phyloP scores from a whole-genome alignment of 2,888 invertebrate species.

The Troides oblongomaculatus region DNA sequence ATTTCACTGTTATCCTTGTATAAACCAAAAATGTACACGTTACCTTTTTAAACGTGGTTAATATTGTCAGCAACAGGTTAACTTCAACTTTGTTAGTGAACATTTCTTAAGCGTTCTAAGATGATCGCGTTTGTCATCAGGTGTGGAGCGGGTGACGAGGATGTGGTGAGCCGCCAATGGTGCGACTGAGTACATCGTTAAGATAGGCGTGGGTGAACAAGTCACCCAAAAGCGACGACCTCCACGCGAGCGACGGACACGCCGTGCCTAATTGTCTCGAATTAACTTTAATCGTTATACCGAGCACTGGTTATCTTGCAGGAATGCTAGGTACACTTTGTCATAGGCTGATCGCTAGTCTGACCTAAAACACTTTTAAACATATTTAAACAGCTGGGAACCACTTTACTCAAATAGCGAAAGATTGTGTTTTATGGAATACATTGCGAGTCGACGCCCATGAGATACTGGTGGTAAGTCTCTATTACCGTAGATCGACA shows the following conservation, averaged over 20 bases:
- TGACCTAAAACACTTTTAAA: not conserved
- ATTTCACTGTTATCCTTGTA: not conserved
- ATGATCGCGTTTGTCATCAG: not conserved
- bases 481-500: too few species aligned
- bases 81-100: not conserved
- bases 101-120: not conserved
- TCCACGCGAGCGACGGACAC: constrained; percentile 29
- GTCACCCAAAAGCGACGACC: constrained; percentile 32
- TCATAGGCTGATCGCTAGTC: not conserved
- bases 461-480: too few species aligned
- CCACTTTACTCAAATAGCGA: too few species aligned
- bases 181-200: constrained; percentile 12
- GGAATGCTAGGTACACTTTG: constrained; percentile 33
- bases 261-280: constrained; percentile 39
- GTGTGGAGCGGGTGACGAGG: not conserved
- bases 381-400: not conserved
- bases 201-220: constrained; percentile 26
- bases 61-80: not conserved
- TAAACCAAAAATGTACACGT: not conserved
- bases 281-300: constrained; percentile 41
- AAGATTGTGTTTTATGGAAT: too few species aligned
- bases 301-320: constrained; percentile 37
- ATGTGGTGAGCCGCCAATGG: constrained; percentile 1
- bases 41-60: not conserved
- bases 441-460: too few species aligned